Evolutionary conservation across 2,888 invertebrate species (phyloP), one percentile per base, ranked within the genome.

Genomic region (Syritta pipiens): DNA sequence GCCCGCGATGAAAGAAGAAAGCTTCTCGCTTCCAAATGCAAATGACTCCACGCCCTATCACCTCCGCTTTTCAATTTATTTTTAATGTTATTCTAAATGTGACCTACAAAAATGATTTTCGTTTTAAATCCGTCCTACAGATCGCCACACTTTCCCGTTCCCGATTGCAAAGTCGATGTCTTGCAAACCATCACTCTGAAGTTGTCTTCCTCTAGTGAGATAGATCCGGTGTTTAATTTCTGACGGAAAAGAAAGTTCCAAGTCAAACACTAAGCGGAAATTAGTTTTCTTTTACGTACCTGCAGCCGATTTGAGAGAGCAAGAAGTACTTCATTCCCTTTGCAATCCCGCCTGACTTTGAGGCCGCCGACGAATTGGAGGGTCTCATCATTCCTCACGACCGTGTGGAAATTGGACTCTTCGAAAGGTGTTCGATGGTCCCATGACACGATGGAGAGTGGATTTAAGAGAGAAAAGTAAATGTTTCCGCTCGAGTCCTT

Each of bases 381-480:
- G 17, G 7, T 37, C 2, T 17, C n/a, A 32, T 2, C 4, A 9
- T 17, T 14, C 9, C 17, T 17, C 4, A 37, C 14, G 17, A 7
- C 17, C 37, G 7, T 17, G 7, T 3, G 14, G 14, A 37, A 37
- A 9, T 37, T 6, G 1, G 17, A 37, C 37, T 3, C 7, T 3
- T 14, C 17, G n/a, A 17, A 37, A 0, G 37, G 37, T 5, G 17
- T 37, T 9, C 37, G 14, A 7, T 14, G 37, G 10, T 37, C 19
- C 37, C 37, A 37, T 7, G 37, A 37, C n/a, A 37, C 37, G n/a
- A 37, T 17, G 6, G 37, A 37, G 17, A 17, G 37, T 9, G 17
- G 14, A 17, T 91, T 89, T 89, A 92, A 90, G 3, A 93, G 84
- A 0, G 94, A 94, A 84, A 92, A 94, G 19, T 71, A 83, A 9